Evolutionary conservation across 1,140 invertebrate genomes (phyloP).

Genomic region (Ceratosolen fusciceps): DNA sequence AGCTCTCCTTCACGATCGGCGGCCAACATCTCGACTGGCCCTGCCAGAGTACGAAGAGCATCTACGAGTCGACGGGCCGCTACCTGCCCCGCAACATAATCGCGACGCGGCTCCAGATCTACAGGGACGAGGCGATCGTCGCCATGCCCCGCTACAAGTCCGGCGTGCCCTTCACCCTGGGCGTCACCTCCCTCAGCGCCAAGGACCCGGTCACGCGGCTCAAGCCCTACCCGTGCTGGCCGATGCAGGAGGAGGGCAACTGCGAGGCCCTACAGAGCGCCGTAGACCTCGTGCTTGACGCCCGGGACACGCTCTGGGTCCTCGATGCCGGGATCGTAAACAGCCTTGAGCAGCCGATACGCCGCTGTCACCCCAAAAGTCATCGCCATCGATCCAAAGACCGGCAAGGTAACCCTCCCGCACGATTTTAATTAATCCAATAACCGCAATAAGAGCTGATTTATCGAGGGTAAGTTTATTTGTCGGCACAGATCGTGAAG

Average conservation of each 20-base stretch:
- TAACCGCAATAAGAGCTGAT: too few relatives aligned
- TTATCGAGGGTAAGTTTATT: too few relatives aligned
- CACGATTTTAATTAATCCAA: neutral
- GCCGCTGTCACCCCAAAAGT: constrained; percentile 78
- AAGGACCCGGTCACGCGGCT: constrained; percentile 68
- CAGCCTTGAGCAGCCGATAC: constrained; percentile 75
- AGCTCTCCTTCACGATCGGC: constrained; percentile 62
- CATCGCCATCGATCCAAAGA: constrained; percentile 75
- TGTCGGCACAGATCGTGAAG: constrained; percentile 68
- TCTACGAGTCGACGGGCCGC: constrained; percentile 73
- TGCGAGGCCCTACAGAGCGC: constrained; percentile 76
- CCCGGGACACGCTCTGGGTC: constrained; percentile 77
- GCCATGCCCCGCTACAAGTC: constrained; percentile 74
- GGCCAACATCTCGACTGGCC: constrained; percentile 74
- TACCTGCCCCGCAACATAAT: constrained; percentile 76
- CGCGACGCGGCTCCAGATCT: constrained; percentile 75
- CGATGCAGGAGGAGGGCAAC: constrained; percentile 76
- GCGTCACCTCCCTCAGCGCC: constrained; percentile 71
- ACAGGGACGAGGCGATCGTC: constrained; percentile 73
- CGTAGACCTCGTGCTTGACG: constrained; percentile 75
- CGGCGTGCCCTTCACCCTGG: constrained; percentile 76
- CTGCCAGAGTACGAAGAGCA: constrained; percentile 73
- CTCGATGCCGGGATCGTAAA: constrained; percentile 79
- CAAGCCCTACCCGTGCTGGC: constrained; percentile 76
- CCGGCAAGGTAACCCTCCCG: constrained; percentile 68